These are phyloP conservation scores for Dolichoris vasculosae DNA, from an alignment of 1,140 invertebrate species.

Conservation along the genomic window DNA sequence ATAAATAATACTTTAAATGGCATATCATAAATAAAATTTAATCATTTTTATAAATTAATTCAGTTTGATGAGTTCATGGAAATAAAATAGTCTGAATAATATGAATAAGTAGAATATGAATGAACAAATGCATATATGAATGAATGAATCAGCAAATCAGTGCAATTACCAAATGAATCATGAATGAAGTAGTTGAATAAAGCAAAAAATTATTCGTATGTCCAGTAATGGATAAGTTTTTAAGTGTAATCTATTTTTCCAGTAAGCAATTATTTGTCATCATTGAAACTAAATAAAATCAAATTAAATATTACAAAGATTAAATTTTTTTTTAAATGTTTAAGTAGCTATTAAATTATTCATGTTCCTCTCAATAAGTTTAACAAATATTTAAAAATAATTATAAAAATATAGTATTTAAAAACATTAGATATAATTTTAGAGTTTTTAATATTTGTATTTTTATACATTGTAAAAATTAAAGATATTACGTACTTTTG, in stretches of 20 bases:
- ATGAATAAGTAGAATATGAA: conserved; percentile 8
- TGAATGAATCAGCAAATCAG: conserved; percentile 6
- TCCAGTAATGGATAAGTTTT: background rate
- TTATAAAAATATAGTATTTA: no score
- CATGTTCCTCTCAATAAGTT: no score
- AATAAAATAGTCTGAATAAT: background rate
- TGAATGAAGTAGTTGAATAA: conserved; percentile 26
- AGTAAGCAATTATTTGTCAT: background rate
- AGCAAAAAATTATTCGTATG: conserved; percentile 12
- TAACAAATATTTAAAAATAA: no score
- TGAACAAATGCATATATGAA: conserved; percentile 10
- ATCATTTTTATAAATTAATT: conserved; percentile 20
- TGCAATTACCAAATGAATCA: conserved; percentile 4
- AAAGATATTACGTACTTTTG: no score
- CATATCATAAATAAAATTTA: background rate
- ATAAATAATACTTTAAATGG: background rate
- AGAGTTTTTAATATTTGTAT: no score
- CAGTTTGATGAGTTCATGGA: background rate
- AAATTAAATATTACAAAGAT: background rate
- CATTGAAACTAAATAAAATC: background rate
- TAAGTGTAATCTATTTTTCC: conserved; percentile 1
- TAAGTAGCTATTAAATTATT: background rate
- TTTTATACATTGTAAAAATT: no score
- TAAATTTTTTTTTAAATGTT: background rate
- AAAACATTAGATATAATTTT: no score